Base-by-base conservation (phyloP, 1,140 invertebrate species). In the Pseudomyrmex pallidus region DNA sequence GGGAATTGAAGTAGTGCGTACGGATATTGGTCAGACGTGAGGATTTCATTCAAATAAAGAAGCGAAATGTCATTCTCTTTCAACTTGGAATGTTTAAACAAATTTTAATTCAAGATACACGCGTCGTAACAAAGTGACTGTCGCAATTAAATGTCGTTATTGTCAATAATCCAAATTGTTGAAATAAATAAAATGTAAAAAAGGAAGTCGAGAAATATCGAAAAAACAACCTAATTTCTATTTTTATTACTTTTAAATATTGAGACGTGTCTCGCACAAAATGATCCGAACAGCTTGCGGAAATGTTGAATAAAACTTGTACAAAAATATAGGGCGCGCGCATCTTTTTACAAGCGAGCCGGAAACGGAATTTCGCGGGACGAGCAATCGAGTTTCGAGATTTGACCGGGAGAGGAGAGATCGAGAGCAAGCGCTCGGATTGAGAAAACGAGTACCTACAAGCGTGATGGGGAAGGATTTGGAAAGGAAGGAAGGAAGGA, bases 361-460 rank as follows among this genome's bases (percentile, higher is more conserved):
- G n/a, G 15, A 10, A 54, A 12, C 35, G 35, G 44, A 61, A 13
- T 59, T 2, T n/a, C n/a, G n/a, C 44, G 54, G 15, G n/a, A n/a
- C 1, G 2, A 59, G 64, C 20, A 70, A 80, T 80, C 76, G 52
- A 22, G 48, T 13, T 25, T 74, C 59, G n/a, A 74, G n/a, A 15
- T 78, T 68, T 13, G 46, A n/a, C 57, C 4, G 54, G 25, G 25
- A 25, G 68, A 35, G 25, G 3, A 59, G 35, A 13, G 35, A 70
- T 35, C 44, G 76, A 50, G 54, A 56, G 44, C 57, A 7, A 44
- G 44, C 44, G 64, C n/a, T n/a, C 44, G 64, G 68, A 70, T 80
- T 22, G n/a, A 12, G 54, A 20, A 80, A 48, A 46, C 54, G 64
- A 68, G 44, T 57, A 35, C 5, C 35, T 35, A 78, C 56, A 57